Evolutionary conservation across 2,888 invertebrate genomes (phyloP).

Genomic region (Drosophila borealis): DNA sequence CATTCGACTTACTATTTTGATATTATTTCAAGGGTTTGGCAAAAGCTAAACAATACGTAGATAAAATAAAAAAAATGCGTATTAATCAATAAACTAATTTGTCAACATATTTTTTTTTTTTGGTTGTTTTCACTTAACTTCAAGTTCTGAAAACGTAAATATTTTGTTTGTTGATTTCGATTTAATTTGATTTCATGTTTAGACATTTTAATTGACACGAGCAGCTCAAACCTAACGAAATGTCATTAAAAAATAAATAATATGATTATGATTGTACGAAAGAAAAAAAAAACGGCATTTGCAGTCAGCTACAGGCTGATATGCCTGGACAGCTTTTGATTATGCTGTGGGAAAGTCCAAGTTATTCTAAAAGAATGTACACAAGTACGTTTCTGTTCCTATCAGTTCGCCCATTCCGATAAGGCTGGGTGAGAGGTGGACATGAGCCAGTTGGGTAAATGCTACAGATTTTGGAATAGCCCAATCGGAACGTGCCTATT

Average conservation of each 20-base stretch:
- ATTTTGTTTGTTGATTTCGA: slow-evolving; percentile 9
- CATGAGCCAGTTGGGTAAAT: neutral
- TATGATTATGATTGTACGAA: too few species aligned
- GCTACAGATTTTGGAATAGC: slow-evolving; percentile 12
- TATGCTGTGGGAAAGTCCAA: slow-evolving; percentile 8
- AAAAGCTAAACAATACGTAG: too few species aligned
- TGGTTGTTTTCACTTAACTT: neutral
- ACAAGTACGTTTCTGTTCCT: neutral
- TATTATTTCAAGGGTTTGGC: neutral
- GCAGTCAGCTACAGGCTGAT: neutral
- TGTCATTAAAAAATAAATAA: too few species aligned
- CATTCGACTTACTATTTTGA: neutral
- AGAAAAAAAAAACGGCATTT: too few species aligned
- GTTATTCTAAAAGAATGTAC: too few species aligned
- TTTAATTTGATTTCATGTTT: slow-evolving; percentile 1
- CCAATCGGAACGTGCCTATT: slow-evolving; percentile 5
- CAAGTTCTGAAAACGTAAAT: neutral
- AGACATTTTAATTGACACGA: slow-evolving; percentile 30
- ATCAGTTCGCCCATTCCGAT: slow-evolving; percentile 4
- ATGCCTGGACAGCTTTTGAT: slow-evolving; percentile 1
- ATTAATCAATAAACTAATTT: neutral
- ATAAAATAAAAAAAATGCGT: neutral
- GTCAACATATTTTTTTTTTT: neutral
- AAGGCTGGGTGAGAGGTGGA: slow-evolving; percentile 9
- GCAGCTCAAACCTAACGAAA: slow-evolving; percentile 2